Percentiles rank a stretch among this genome's conserved stretches.
Conservation (phyloP, 2,797 vertebrate genomes). For the Myripristis jacobus region DNA sequence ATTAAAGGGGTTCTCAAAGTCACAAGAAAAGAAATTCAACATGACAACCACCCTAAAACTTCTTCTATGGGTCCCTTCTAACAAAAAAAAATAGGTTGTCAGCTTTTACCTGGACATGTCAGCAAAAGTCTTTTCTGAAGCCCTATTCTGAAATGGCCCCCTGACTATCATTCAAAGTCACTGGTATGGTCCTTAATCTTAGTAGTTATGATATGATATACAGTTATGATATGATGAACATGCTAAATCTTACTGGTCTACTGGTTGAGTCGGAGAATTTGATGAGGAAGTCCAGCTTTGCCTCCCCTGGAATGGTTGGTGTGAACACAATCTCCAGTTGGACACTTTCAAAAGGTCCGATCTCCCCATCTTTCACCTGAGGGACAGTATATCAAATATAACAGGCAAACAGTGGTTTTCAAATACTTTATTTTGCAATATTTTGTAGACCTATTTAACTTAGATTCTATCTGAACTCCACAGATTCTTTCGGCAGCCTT, state of each 20-base stretch:
- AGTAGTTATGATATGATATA: no score
- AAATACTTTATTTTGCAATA: not conserved
- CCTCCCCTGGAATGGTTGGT: slow-evolving; percentile 85
- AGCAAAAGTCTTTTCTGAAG: no score
- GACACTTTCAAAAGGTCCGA: slow-evolving; percentile 87
- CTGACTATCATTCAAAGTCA: no score
- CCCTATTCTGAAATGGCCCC: no score
- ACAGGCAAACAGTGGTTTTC: not conserved
- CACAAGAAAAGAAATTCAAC: no score
- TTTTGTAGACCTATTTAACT: slow-evolving; percentile 2
- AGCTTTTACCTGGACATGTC: no score
- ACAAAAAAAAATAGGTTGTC: no score
- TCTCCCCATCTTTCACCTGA: slow-evolving; percentile 85
- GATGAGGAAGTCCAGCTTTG: slow-evolving; percentile 82
- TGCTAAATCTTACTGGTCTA: slow-evolving; percentile 82
- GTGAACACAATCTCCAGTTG: slow-evolving; percentile 88
- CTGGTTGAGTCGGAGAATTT: slow-evolving; percentile 83
- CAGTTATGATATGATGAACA: slow-evolving; percentile 7
- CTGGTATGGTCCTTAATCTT: no score
- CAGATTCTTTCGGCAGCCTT: not conserved
- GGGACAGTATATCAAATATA: slow-evolving; percentile 13
- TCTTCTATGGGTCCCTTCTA: no score
- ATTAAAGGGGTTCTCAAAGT: no score
- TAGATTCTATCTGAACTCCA: not conserved
- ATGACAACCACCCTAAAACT: no score